Evolutionary conservation across 1,140 invertebrate species (phyloP), one percentile per base, ranked within the genome.

Genomic region (Galendromus occidentalis): DNA sequence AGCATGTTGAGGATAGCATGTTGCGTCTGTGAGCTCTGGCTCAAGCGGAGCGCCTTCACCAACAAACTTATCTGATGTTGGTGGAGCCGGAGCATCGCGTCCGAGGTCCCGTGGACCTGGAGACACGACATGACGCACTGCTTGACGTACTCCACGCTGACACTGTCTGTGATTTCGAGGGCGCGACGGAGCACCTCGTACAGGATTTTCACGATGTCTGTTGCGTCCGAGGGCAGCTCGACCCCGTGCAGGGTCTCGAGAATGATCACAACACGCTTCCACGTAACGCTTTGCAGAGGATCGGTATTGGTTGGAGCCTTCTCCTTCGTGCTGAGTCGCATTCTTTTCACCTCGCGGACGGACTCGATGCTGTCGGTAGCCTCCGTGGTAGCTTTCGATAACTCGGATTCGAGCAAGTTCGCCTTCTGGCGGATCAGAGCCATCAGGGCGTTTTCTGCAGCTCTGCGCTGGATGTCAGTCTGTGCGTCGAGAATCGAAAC

Each of bases 21-120:
- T 73, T 94, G 91, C 0, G 91, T 95, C 76, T 94, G 90, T 2
- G 90, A 89, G 76, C 93, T 93, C 69, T 86, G 83, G 0, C 90
- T 90, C 6, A 82, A 83, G 68, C 89, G 79, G n/a, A 94, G 85
- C 71, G 88, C 91, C 67, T 88, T 83, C 1, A 93, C 86, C 22
- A 93, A 81, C 25, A 86, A 71, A 66, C 89, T 85, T 64, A 88
- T 82, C 47, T 80, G 81, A 72, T 64, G 82, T 71, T 64, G 78
- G 42, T 69, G 67, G 39, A 73, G 59, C 25, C 45, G 33, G n/a
- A 64, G 66, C 69, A 64, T 20, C 67, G 65, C 18, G 47, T 22
- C 22, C 64, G 55, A n/a, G 33, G 25, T 59, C 12, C 18, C 41
- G 51, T 66, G 51, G 12, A 68, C 17, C 18, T 86, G 77, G 7